A percentile compares a stretch with the other conserved stretches of the same genome.
Evolutionary conservation across 2,113 vertebrate species (phyloP).

Genomic region (Sylvietta virens): DNA sequence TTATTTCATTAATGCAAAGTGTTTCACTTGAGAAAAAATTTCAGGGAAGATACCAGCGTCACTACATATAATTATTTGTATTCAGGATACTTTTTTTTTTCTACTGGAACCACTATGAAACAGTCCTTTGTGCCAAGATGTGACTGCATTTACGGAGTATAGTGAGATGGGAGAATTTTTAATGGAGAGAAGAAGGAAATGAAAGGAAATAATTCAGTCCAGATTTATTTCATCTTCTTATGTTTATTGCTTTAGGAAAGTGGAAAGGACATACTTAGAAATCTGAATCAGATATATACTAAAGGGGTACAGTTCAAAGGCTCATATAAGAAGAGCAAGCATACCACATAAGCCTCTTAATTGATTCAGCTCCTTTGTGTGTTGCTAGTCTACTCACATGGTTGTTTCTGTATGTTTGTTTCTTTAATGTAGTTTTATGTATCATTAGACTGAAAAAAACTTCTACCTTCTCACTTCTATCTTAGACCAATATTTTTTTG

Average conservation of each 20-base stretch:
- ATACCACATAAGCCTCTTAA: background rate
- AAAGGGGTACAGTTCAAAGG: background rate
- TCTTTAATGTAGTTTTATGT: background rate
- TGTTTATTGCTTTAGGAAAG: background rate
- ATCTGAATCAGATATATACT: background rate
- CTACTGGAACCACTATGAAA: background rate
- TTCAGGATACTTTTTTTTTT: background rate
- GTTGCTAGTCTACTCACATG: background rate
- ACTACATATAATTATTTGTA: background rate
- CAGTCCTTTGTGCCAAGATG: background rate
- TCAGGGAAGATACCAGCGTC: background rate
- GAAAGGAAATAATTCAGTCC: background rate
- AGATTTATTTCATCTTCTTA: background rate
- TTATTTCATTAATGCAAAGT: background rate
- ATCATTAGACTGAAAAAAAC: background rate
- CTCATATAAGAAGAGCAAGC: background rate
- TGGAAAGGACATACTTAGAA: background rate
- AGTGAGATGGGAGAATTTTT: background rate
- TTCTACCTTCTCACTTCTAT: background rate
- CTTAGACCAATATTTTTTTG: background rate
- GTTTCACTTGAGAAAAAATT: background rate
- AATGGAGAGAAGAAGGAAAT: background rate
- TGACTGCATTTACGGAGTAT: background rate
- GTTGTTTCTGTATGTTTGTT: background rate
- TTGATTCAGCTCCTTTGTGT: background rate